Conservation (phyloP, 2,888 invertebrate species). For the Torymus texanus region DNA sequence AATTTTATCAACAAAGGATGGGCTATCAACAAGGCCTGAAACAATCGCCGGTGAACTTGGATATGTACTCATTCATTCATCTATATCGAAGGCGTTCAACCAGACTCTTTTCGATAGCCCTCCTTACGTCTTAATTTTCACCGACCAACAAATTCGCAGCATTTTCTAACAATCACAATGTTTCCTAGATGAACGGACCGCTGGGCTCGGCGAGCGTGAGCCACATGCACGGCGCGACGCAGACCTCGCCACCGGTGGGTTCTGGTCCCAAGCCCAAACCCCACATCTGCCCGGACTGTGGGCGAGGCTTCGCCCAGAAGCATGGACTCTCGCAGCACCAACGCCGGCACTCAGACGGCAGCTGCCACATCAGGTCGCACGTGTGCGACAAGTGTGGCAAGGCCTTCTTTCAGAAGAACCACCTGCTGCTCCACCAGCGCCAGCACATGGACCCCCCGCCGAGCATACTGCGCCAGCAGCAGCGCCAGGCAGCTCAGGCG, state of each 20-base stretch:
- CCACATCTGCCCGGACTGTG: constrained; percentile 87
- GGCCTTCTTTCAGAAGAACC: constrained; percentile 91
- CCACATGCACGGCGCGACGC: constrained; percentile 74
- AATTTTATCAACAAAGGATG: constrained; percentile 17
- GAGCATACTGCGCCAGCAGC: constrained; percentile 75
- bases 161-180: constrained; percentile 7
- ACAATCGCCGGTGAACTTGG: not conserved
- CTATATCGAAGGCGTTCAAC: no score
- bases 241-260: constrained; percentile 72
- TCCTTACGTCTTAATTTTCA: constrained; percentile 11
- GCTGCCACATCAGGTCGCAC: constrained; percentile 87
- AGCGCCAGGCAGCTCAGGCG: constrained; percentile 72
- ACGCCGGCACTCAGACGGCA: constrained; percentile 86
- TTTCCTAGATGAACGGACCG: constrained; percentile 72
- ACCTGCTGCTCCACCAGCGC: constrained; percentile 87
- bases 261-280: constrained; percentile 81
- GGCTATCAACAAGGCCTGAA: constrained; percentile 32
- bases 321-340: constrained; percentile 89
- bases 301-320: constrained; percentile 88
- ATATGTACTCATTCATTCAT: not conserved
- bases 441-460: constrained; percentile 85
- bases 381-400: constrained; percentile 88
- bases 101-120: constrained; percentile 36
- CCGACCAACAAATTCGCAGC: constrained; percentile 6
- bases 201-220: constrained; percentile 71